Base-by-base conservation (phyloP, 2,888 invertebrate species). In the Leucoptera coffeella region DNA sequence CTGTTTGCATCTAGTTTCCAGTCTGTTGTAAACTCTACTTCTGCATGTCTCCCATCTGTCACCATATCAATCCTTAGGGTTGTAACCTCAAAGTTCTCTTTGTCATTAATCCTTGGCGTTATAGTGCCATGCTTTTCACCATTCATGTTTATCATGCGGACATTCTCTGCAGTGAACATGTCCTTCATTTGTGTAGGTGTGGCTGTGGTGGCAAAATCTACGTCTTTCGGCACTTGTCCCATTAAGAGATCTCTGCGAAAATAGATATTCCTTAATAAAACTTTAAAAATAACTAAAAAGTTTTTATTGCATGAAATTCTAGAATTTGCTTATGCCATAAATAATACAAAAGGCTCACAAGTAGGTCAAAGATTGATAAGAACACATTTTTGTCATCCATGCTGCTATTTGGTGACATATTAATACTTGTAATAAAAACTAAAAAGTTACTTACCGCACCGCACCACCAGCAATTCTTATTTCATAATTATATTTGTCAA, bases 161-260 rank as follows among this genome's bases (percentile, higher is more conserved):
- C 74, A 27, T 80, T 72, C 62, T 94, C 92, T 25, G 72, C 61
- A 4, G 65, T 78, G 46, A 97, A 95, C 83, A 97, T 90, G 19
- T 80, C 77, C 50, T 92, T 94, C 96, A 99, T 96, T 67, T 99
- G 77, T 10, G 80, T 75, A 1, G 99, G 99, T 1, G 96, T 97
- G 6, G 99, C 99, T 10, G 85, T 87, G 4, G 97, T 95, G 0
- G 99, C 99, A 71, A 99, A 95, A 62, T 99, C 99, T 26, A 99
- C 64, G 60, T 99, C 99, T 45, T 85, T 85, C 1, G 95, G 94
- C 36, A 65, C 60, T 26, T 75, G 77, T 4, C 80, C 78, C 77
- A 84, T 77, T n/a, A 93, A 50, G 15, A 92, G 65, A 54, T 92
- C 92, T 35, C 90, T 78, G 37, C 2, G 50, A 46, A 14, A 15